Evolutionary conservation across 2,888 invertebrate genomes (phyloP).

Genomic region (Hartigia nigra): DNA sequence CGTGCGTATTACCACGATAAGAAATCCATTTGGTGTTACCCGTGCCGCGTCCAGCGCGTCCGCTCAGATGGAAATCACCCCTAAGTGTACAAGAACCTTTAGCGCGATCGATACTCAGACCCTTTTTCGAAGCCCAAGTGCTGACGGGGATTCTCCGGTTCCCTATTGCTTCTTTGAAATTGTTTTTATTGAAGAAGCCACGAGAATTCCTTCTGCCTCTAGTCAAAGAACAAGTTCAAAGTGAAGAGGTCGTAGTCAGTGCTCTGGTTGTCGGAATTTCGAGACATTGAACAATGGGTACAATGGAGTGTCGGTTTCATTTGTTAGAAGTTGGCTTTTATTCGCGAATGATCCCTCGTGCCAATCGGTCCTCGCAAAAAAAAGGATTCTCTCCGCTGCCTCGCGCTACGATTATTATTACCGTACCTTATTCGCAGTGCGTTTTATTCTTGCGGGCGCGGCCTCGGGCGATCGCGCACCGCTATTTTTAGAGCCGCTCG

Average conservation of each 20-base stretch:
- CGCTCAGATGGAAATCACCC: background rate
- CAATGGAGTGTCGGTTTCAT: background rate
- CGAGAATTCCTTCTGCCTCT: background rate
- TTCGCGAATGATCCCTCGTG: background rate
- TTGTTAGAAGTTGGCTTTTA: background rate
- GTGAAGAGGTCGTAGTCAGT: background rate
- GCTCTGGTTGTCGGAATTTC: background rate
- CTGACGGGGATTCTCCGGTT: background rate
- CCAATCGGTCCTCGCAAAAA: background rate
- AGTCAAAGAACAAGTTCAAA: background rate
- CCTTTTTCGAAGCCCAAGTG: background rate
- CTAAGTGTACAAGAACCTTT: background rate
- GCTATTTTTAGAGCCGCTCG: background rate
- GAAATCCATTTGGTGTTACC: background rate
- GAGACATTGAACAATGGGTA: background rate
- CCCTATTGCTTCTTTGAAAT: background rate
- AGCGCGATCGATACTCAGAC: constrained; percentile 2
- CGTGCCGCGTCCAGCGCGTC: background rate
- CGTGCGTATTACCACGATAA: background rate
- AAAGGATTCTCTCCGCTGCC: background rate
- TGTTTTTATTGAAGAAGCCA: background rate
- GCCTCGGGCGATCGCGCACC: background rate
- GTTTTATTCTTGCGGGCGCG: background rate
- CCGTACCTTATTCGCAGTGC: background rate
- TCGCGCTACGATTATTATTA: background rate